Evolutionary conservation across 2,888 invertebrate species (phyloP).

Genomic region (Drosophila sordidula): DNA sequence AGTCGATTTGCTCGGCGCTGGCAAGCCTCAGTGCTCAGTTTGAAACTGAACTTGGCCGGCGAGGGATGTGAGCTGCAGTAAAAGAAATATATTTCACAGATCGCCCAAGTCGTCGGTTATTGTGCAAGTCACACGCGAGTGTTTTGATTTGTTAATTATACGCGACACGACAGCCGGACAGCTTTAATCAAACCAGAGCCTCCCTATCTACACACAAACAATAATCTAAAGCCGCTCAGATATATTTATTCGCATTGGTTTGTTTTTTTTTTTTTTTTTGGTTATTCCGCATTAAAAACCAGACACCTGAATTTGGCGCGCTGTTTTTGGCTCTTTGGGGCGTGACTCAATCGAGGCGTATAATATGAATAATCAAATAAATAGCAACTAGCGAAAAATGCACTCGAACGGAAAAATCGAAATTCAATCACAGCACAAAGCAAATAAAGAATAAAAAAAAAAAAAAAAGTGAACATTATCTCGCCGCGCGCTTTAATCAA

Average conservation of each 20-base stretch:
- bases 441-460: slow-evolving; percentile 2
- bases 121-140: slow-evolving; percentile 62
- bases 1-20: slow-evolving; percentile 24
- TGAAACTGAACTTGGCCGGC: slow-evolving; percentile 43
- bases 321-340: slow-evolving; percentile 5
- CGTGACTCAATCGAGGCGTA: slow-evolving; percentile 12
- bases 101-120: slow-evolving; percentile 21
- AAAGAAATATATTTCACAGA: not conserved
- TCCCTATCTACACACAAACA: slow-evolving; percentile 13
- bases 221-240: too few relatives aligned
- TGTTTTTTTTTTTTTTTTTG: too few relatives aligned
- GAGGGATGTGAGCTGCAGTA: slow-evolving; percentile 35
- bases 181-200: slow-evolving; percentile 24
- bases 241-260: too few relatives aligned
- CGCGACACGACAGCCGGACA: slow-evolving; percentile 43
- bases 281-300: slow-evolving; percentile 1
- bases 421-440: slow-evolving; percentile 9
- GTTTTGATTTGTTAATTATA: slow-evolving; percentile 48
- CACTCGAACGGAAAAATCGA: slow-evolving; percentile 20
- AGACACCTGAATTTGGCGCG: slow-evolving; percentile 26
- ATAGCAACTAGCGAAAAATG: slow-evolving; percentile 3
- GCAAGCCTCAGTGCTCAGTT: slow-evolving; percentile 45
- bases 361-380: not conserved
- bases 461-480: slow-evolving; percentile 22
- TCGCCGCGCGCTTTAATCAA: slow-evolving; percentile 42